Base-by-base conservation (phyloP, 2,888 invertebrate species). In the Acleris emargana region DNA sequence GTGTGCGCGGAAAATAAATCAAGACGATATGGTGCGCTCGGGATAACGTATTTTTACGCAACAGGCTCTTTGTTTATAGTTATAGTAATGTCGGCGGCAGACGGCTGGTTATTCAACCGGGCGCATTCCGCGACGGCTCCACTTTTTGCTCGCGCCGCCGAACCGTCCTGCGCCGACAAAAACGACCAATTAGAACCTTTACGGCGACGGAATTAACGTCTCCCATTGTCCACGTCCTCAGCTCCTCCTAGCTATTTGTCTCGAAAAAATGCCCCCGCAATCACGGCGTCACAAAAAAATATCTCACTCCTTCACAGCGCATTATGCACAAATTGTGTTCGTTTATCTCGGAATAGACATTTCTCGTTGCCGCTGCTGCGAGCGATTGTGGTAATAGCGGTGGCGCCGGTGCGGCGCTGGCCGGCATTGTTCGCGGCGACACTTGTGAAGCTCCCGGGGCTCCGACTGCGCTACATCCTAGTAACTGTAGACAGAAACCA, bases 21-120 rank as follows among this genome's bases (percentile, higher is more conserved):
- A 86, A 82, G 72, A 69, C 81, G 79, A 82, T 83, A 80, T 82
- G 84, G 83, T 82, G 82, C 83, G 76, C 68, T 71, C 78, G 81
- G 82, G 81, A 84, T 85, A 88, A 83, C 88, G 89, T 90, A 91
- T 89, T 91, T 91, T 91, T 91, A 91, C 91, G 91, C 90, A 91
- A 90, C 83, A 81, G 76, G 73, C 83, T 87, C 84, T 88, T 89
- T 89, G 89, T 90, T 89, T 91, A 87, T 90, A 88, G 85, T 81
- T 83, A 81, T 67, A 62, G 68, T 68, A 67, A 63, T 67, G 75
- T 71, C 73, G 74, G 77, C 76, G 76, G 77, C 84, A 87, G 88
- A 84, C 89, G 87, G 85, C 87, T 89, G 91, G 90, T 89, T 91
- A 88, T 91, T 91, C 91, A 91, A 91, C 91, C 88, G 87, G 80